Evolutionary conservation across 2,888 invertebrate genomes (phyloP).

Genomic region (Cylloceria caligata): DNA sequence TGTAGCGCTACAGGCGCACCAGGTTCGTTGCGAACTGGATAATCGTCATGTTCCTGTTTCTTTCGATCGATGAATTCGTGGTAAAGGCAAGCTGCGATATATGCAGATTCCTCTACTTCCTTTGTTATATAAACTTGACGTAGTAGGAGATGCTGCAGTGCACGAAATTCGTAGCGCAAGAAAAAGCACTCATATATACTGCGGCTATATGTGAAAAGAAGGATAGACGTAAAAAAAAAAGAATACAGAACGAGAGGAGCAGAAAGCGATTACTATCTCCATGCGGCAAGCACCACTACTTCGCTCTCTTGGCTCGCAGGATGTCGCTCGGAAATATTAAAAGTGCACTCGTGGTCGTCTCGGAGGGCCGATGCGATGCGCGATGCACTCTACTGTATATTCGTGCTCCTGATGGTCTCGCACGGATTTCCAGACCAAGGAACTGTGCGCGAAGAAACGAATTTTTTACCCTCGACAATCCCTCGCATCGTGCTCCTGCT

Average conservation of each 20-base stretch:
- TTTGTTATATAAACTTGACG: conserved; percentile 30
- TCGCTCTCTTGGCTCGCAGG: conserved; percentile 37
- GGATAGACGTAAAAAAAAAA: conserved; percentile 21
- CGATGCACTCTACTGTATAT: conserved; percentile 49
- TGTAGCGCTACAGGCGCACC: neutral
- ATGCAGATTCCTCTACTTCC: conserved; percentile 30
- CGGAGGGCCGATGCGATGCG: conserved; percentile 35
- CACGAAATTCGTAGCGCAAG: conserved; percentile 36
- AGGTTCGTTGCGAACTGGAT: conserved; percentile 37
- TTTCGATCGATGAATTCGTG: conserved; percentile 54
- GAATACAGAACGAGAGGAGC: conserved; percentile 21
- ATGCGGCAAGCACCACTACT: conserved; percentile 35
- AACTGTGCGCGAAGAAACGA: conserved; percentile 50
- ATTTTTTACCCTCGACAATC: conserved; percentile 49
- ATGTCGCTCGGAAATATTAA: conserved; percentile 63
- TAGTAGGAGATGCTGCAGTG: neutral
- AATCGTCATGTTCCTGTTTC: conserved; percentile 52
- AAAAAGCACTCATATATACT: conserved; percentile 12
- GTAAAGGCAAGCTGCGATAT: conserved; percentile 17
- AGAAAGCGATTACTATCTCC: conserved; percentile 48
- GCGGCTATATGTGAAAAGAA: neutral
- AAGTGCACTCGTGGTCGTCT: conserved; percentile 56
- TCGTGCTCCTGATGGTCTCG: conserved; percentile 52
- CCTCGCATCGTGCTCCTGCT: conserved; percentile 13
- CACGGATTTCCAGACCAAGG: conserved; percentile 60